A percentile compares a stretch with the other conserved stretches of the same genome.
Evolutionary conservation across 2,113 vertebrate species (phyloP).

Genomic region (Calyptommatus sinebrachiatus): DNA sequence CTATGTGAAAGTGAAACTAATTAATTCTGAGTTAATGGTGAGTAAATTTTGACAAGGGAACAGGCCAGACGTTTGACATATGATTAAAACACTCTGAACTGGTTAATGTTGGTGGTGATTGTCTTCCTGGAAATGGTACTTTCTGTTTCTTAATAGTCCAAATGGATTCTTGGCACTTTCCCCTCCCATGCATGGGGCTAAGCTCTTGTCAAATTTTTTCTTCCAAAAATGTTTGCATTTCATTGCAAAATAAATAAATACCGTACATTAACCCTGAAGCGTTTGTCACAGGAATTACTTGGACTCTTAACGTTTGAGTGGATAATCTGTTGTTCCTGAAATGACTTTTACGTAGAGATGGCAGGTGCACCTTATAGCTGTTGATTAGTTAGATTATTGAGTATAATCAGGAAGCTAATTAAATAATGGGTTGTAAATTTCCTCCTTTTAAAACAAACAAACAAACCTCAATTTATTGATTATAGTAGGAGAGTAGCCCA

Average conservation of each 20-base stretch:
- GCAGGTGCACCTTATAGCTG: no score
- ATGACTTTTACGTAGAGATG: not conserved
- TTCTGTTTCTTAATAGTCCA: slow-evolving; percentile 16
- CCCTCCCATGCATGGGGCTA: not conserved
- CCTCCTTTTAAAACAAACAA: no score
- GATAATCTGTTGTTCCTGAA: slow-evolving; percentile 22
- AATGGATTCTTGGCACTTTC: slow-evolving; percentile 28
- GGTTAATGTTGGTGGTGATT: slow-evolving; percentile 21
- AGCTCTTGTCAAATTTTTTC: not conserved
- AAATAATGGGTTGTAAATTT: no score
- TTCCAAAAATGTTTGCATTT: not conserved
- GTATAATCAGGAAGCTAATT: no score
- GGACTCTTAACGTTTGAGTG: slow-evolving; percentile 24
- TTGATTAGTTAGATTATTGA: no score
- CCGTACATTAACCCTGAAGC: slow-evolving; percentile 24
- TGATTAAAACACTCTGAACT: slow-evolving; percentile 34
- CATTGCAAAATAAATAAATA: not conserved
- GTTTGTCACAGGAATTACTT: slow-evolving; percentile 27
- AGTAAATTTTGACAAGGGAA: slow-evolving; percentile 50
- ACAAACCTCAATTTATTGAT: no score
- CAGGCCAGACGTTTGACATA: slow-evolving; percentile 36
- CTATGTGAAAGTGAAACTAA: slow-evolving; percentile 59
- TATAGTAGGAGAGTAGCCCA: no score
- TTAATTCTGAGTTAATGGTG: slow-evolving; percentile 59
- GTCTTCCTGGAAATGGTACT: slow-evolving; percentile 26